Base-by-base conservation (phyloP, 2,797 vertebrate species). In the Toxotes lorentzi region DNA sequence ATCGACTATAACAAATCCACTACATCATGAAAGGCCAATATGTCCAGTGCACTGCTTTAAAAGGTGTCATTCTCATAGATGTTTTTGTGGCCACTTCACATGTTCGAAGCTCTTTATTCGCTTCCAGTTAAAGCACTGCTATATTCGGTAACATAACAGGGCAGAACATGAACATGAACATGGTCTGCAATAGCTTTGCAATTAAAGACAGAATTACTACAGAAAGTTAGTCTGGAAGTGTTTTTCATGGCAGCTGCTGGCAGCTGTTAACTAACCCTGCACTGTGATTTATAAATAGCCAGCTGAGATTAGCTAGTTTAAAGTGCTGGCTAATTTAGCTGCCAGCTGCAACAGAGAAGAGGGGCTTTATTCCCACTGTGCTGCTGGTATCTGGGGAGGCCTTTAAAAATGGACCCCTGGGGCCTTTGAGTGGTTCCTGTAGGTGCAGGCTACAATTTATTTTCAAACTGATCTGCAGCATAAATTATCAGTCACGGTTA, bases 241-340 rank as follows among this genome's bases (percentile, higher is more conserved):
- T 73, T 61, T 60, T 14, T 62, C 53, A 32, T 59, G 9, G 34
- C 41, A 45, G 41, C 50, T 54, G 50, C 40, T 48, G 53, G 68
- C 50, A 73, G 30, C 70, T 81, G 61, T 70, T 72, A 59, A 50
- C 61, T 65, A 35, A 50, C 66, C 38, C 38, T 34, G 24, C 72
- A 41, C 61, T 61, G 47, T 66, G 72, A 47, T 27, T 70, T 75
- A 84, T 75, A 67, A 71, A 83, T 87, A 75, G 53, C 24, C 27
- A 35, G 35, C 41, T 69, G 30, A 64, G 54, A 70, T 78, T 40
- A 53, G 74, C 35, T 27, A 43, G 57, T 61, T 79, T 54, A 48
- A 81, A 86, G 57, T 70, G 23, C 57, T 51, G 75, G 53, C 48
- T 64, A 61, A 64, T 81, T 78, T 74, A 81, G 51, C 50, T 40